A percentile compares a stretch with the other conserved stretches of the same genome.
These are phyloP conservation scores for Ceyx margarethae DNA, from an alignment of 2,113 vertebrate species.

Conservation along the genomic window DNA sequence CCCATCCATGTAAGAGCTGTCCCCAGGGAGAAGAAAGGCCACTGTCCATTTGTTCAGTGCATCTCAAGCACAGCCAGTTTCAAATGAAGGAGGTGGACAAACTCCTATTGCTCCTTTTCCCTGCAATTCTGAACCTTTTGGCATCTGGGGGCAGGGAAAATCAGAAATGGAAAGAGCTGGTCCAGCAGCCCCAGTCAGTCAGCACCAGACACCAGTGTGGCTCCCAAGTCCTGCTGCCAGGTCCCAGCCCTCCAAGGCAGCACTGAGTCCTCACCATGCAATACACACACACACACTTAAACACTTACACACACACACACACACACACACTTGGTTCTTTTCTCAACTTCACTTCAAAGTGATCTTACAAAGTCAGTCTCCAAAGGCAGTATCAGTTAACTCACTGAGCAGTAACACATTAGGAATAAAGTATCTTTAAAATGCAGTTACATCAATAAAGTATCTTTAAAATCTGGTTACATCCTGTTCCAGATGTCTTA, in stretches of 20 bases:
- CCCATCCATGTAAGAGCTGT: conserved; percentile 45
- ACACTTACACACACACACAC: too few species aligned
- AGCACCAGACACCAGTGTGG: not conserved
- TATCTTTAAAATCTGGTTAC: not conserved
- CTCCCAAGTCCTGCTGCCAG: not conserved
- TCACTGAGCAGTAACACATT: not conserved
- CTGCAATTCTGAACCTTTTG: not conserved
- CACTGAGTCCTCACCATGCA: not conserved
- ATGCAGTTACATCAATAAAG: not conserved
- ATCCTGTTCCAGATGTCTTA: conserved; percentile 18
- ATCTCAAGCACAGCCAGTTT: conserved; percentile 9
- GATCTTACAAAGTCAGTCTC: not conserved
- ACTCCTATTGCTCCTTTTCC: not conserved
- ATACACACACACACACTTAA: not conserved
- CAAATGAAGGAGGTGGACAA: conserved; percentile 36
- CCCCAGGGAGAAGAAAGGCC: conserved; percentile 27
- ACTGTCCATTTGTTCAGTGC: conserved; percentile 52
- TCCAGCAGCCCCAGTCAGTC: not conserved
- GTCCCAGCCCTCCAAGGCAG: not conserved
- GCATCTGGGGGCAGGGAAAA: not conserved
- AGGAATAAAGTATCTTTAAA: not conserved
- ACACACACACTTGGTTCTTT: not conserved
- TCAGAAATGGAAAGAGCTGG: not conserved
- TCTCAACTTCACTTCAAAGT: not conserved
- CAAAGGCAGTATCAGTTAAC: not conserved